Evolutionary conservation across 2,113 vertebrate genomes (phyloP).

Genomic region (Tychaedon coryphoeus): DNA sequence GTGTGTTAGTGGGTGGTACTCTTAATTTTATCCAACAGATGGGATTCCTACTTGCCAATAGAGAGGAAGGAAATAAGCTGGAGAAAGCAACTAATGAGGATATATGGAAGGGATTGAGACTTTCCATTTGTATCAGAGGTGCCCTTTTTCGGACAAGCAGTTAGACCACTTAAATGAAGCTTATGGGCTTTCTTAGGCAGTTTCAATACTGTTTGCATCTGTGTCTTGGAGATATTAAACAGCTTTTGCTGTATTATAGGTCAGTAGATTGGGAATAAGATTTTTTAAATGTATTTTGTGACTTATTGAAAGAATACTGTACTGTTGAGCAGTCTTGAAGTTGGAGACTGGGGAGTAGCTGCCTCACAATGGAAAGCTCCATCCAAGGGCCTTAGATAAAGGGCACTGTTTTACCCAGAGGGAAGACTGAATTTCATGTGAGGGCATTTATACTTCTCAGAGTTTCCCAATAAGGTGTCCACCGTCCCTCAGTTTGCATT

Average conservation of each 20-base stretch:
- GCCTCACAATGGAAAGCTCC: background rate
- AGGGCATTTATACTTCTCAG: background rate
- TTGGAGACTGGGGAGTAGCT: background rate
- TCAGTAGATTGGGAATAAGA: background rate
- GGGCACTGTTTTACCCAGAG: background rate
- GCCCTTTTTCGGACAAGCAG: background rate
- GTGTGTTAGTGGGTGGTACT: background rate
- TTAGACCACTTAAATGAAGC: background rate
- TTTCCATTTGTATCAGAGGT: constrained; percentile 1
- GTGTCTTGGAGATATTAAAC: background rate
- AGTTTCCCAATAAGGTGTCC: background rate
- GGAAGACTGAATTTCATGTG: background rate
- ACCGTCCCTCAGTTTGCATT: background rate
- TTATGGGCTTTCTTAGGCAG: background rate
- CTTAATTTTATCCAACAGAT: background rate
- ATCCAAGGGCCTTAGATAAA: background rate
- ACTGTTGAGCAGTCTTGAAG: background rate
- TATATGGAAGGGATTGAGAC: background rate
- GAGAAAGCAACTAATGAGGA: constrained; percentile 28
- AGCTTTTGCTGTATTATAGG: background rate
- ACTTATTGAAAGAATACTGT: background rate
- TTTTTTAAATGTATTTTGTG: background rate
- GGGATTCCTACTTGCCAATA: background rate
- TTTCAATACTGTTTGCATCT: background rate
- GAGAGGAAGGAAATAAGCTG: background rate